phyloP scores from a whole-genome alignment of 2,113 vertebrate genomes.

The Andinoacara biseriatus region DNA sequence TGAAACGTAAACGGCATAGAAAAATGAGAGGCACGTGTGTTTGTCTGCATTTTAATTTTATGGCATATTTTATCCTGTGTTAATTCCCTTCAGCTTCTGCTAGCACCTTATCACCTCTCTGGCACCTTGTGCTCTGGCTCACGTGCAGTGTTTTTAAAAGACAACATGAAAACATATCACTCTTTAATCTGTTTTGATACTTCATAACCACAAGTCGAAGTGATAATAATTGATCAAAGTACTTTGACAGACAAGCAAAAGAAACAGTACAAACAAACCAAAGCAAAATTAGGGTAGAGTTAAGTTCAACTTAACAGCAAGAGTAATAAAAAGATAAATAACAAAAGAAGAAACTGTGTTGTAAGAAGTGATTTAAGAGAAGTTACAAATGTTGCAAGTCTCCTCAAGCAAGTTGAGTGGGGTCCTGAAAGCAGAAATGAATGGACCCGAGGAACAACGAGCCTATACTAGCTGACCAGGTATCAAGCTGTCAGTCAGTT shows the following conservation, averaged over 20 bases:
- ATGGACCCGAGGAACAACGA: background rate
- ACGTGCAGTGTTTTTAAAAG: constrained; percentile 33
- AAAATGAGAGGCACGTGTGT: constrained; percentile 6
- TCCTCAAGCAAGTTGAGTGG: background rate
- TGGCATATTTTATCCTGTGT: constrained; percentile 31
- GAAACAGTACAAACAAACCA: background rate
- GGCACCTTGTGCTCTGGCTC: constrained; percentile 33
- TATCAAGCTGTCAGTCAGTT: background rate
- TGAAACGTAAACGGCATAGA: constrained; percentile 15
- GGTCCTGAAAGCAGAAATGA: background rate
- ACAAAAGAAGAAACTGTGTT: background rate
- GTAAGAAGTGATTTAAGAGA: background rate
- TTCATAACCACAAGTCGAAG: background rate
- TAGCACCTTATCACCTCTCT: constrained; percentile 21
- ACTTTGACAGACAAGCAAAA: background rate
- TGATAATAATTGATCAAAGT: background rate
- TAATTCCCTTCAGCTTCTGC: constrained; percentile 31
- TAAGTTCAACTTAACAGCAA: background rate
- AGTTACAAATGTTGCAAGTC: background rate
- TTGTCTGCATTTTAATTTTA: constrained; percentile 42
- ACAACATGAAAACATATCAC: constrained; percentile 9
- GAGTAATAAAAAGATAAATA: background rate
- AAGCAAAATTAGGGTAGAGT: background rate
- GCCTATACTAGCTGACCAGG: background rate
- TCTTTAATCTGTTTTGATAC: background rate